Evolutionary conservation across 2,888 invertebrate genomes (phyloP), one percentile per base, ranked within the genome.

Genomic region (Pseudococcus longispinus): DNA sequence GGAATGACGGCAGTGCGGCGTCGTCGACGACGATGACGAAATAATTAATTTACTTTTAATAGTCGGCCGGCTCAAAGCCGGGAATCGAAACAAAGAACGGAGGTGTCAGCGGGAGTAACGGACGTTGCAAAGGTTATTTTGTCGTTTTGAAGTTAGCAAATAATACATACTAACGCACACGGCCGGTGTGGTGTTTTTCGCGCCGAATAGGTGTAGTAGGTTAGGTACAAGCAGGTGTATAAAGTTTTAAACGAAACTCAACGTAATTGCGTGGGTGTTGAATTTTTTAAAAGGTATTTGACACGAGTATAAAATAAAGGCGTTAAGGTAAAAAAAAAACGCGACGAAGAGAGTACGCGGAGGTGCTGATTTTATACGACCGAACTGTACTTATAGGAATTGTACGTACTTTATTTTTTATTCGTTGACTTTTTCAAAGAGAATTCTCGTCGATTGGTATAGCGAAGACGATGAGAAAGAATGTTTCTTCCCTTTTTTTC

Each of bases 41-140:
- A 70, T 70, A 70, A 70, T 70, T 70, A 70, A 70, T 70, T 70
- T 29, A 70, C 70, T 70, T 70, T 70, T 70, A 70, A 70, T 70
- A 70, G 70, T 29, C 29, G 70, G 15, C 29, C 29, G 70, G 29
- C 29, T 29, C 26, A 70, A 70, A 70, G 11, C 70, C 70, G 70
- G 29, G 70, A 70, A 70, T 70, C 70, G 29, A 70, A 70, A 70
- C 70, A 29, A 29, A 15, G 8, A 8, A 70, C 15, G 29, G 29
- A 29, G 18, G 29, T 70, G 15, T 29, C 29, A 18, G 70, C 65
- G 20, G 26, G 65, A 26, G 13, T 11, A 26, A 65, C 18, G 70
- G 70, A 70, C 70, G 6, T 18, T 70, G 29, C 70, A 29, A 70
- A 70, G 70, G 70, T 70, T 70, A 29, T 70, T 70, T 70, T 13